Evolutionary conservation across 1,140 invertebrate genomes (phyloP), one percentile per base, ranked within the genome.

Genomic region (Drosophila sechellia): DNA sequence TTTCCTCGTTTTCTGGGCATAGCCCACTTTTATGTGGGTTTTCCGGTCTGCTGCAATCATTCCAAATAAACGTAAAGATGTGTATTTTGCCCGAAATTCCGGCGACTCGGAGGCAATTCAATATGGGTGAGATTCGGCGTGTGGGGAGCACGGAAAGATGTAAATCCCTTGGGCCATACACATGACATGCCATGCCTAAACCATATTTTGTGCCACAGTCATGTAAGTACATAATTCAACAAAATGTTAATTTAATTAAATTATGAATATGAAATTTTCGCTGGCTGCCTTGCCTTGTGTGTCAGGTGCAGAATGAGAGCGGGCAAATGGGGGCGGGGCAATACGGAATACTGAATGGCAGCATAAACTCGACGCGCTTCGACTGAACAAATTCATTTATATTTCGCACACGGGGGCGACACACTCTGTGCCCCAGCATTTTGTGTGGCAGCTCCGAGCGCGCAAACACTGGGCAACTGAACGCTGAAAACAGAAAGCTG

Each of bases 221-320:
- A 59, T 56, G 46, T 77, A 86, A 81, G 81, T 86, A 66, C 72
- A 76, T 76, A 85, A 75, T 86, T 86, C 81, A 86, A 59, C 81
- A 81, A 85, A 85, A 85, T 85, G 81, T 85, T 85, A 85, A 85
- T 86, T 85, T 85, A 85, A 85, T 85, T 85, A 81, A 85, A 85
- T 78, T 85, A 86, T 85, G 81, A 85, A 85, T 85, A 81, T 56
- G 74, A 86, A 75, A 85, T 86, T 85, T 84, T 68, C 57, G 66
- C 53, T 77, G 69, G 60, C 68, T 66, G 73, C 54, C 35, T 45
- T 50, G 49, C 50, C 52, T 45, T 45, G n/a, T 45, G n/a, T 57
- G 64, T 48, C 68, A 68, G 35, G 50, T 49, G 42, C 58, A 64
- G 45, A 17, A 12, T 27, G 22, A 5, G 34, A 12, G 20, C 35